phyloP scores from a whole-genome alignment of 1,140 invertebrate genomes.

The Laupala kohalensis region DNA sequence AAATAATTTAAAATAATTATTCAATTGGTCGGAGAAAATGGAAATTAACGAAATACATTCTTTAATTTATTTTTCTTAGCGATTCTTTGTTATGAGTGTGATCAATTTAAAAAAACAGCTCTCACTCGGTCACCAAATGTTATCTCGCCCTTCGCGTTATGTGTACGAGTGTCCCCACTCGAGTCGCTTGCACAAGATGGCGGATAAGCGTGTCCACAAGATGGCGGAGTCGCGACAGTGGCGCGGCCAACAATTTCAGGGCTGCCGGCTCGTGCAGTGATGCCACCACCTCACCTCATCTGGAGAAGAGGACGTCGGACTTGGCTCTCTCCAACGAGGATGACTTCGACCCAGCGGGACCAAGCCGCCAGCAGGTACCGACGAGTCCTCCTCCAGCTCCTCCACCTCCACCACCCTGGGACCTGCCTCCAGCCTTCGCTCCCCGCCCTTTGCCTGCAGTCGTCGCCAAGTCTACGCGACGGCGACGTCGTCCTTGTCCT shows the following conservation, averaged over 20 bases:
- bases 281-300: neutral
- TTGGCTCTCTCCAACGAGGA: slow-evolving; percentile 13
- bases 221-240: neutral
- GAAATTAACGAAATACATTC: too few species aligned
- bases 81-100: too few species aligned
- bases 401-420: neutral
- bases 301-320: slow-evolving; percentile 10
- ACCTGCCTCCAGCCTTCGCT: neutral
- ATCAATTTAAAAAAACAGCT: too few species aligned
- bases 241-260: neutral
- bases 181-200: too few species aligned
- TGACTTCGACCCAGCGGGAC: slow-evolving; percentile 3
- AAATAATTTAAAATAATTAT: too few species aligned
- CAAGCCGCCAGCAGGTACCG: slow-evolving; percentile 8
- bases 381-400: neutral
- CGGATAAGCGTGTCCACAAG: too few species aligned
- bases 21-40: too few species aligned
- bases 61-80: too few species aligned
- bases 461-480: too few species aligned
- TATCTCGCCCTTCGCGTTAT: too few species aligned
- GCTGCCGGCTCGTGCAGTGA: neutral
- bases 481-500: neutral
- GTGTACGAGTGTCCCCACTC: too few species aligned
- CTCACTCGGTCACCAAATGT: too few species aligned
- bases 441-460: neutral